Base-by-base conservation (phyloP, 2,888 invertebrate species). In the Entomobrya proxima region DNA sequence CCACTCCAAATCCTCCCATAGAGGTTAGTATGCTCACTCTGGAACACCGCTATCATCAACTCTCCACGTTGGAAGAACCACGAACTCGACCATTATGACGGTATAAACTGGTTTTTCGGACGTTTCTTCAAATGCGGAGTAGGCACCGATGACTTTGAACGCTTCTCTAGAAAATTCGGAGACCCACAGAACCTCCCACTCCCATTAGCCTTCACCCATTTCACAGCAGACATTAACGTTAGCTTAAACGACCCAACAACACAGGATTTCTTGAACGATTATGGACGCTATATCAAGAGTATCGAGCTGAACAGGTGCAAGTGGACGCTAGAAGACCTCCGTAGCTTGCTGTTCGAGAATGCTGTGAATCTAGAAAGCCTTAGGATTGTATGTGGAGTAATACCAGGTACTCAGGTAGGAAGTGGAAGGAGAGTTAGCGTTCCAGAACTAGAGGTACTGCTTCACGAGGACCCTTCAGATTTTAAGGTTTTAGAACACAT, bases 301-400 rank as follows among this genome's bases (percentile, higher is more conserved):
- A 1, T 78, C 9, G 47, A 30, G 11, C 18, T 78, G 30, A 32
- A 78, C 77, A 61, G 64, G 47, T 78, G 77, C 64, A 78, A 78
- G 35, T 78, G 77, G 77, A 44, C 61, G 0, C 44, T 78, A 0
- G 44, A 64, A 9, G 77, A 78, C 18, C 21, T 78, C 6, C 13
- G 77, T 4, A 18, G 47, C 1, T 15, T 44, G 9, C 13, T 78
- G n/a, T 78, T 78, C 18, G 50, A 76, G 21, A 15, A 52, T 4
- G 40, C 76, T 0, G 58, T 40, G 1, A 58, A 61, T 40, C n/a
- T 76, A 15, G 58, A 76, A 44, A 18, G 44, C 24, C n/a, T 78
- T 1, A 13, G 58, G 7, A 47, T 78, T 5, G 64, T 78, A n/a
- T 78, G 61, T 64, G 77, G 77, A 11, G 30, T 78, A 3, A 61